Base-by-base conservation (phyloP, 2,113 vertebrate genomes). In the Grammatotria lemairii region DNA sequence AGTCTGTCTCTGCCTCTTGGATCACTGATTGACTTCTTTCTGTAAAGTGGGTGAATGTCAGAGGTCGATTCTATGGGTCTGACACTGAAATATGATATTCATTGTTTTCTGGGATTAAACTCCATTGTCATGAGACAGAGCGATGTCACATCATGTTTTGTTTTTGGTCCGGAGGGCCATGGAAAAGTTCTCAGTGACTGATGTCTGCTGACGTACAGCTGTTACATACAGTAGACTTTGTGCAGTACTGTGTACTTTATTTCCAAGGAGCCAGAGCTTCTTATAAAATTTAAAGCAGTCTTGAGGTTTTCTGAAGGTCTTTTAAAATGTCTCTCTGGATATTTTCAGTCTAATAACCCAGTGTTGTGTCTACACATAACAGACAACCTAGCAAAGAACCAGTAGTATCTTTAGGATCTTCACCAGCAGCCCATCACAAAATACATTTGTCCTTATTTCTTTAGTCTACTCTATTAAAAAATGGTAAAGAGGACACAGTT, bases 301-400 rank as follows among this genome's bases (percentile, higher is more conserved):
- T 21, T 68, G 63, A 65, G 31, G 31, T 1, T 63, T 35, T 63
- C 5, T 35, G 14, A 58, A 58, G 57, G 58, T n/a, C 17, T 63
- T 63, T 35, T 35, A 65, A 0, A 63, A 8, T 17, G 0, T 60
- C 0, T 31, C 8, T 60, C 14, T 60, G 2, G 0, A 60, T 60
- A 60, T 60, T 60, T 60, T 33, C 16, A 60, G 57, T 60, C 57
- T 19, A 60, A 19, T 33, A 60, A 60, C 16, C 28, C 31, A 68
- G 63, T 38, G 10, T n/a, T 68, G 10, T 0, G 57, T 60, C 57
- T 60, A 33, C 57, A 60, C 57, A 33, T 65, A 35, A 60, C 14
- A 31, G 57, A 60, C 8, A 31, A 9, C 55, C 14, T 58, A 14
- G 5, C 55, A 58, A 58, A 58, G 55, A 6, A 58, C 55, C 8